Evolutionary conservation across 2,797 vertebrate genomes (phyloP), one percentile per base, ranked within the genome.

Genomic region (Sebastes kiyomatsui): DNA sequence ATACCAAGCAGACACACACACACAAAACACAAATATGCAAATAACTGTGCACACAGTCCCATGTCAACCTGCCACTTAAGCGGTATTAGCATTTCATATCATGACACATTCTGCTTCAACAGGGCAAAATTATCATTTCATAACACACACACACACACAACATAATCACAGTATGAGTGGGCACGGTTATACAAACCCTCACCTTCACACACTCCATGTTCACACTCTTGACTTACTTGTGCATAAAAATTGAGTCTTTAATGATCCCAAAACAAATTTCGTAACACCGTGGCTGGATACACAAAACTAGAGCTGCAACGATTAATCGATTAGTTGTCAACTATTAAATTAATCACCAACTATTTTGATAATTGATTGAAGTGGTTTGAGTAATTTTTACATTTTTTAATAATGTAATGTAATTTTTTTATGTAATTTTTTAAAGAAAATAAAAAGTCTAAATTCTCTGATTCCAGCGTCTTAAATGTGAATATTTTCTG

Each of bases 61-160:
- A 67, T 60, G 28, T 68, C 59, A 69, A 46, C 23, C 55, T 75
- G 28, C 28, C 66, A 80, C 65, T 72, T 72, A 54, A 42, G 25
- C 55, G 2, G 64, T 22, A 60, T 82, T 68, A 30, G 61, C 71
- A 81, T 79, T 72, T 83, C 42, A 77, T 65, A 67, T 65, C 12
- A 46, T 16, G 46, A 49, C 62, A 72, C 69, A 46, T 76, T 42
- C 61, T 6, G 28, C 35, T 75, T 65, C 8, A 65, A 20, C 23
- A 4, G 32, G 12, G 49, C 27, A n/a, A 32, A 33, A 73, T 73
- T 56, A 77, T 35, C 72, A 73, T 61, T 69, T 69, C 11, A 62
- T 5, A 30, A 32, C n/a, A 66, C 30, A 52, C 8, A 25, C 54
- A 56, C 30, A 52, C 8, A 25, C 54, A 56, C 20, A 13, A 49